Base-by-base conservation (phyloP, 2,797 vertebrate species). In the Liasis olivaceus region DNA sequence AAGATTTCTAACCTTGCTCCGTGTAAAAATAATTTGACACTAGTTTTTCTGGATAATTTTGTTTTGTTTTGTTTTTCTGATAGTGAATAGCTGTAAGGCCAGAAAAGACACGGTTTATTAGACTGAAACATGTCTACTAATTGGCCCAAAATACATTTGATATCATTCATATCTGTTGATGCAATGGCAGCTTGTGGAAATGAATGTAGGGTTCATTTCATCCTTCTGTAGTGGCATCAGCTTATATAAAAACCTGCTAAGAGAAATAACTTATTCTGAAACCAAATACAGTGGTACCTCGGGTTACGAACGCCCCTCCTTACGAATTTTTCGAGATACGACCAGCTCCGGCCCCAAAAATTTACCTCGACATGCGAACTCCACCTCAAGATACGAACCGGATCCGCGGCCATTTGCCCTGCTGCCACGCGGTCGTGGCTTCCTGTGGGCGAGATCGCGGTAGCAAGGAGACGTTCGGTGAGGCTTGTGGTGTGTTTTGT, bases 21-120 rank as follows among this genome's bases (percentile, higher is more conserved):
- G 26, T 22, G 28, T 31, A 36, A 86, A 6, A 81, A 62, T 60
- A 22, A 51, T 51, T 81, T 89, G 26, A 26, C 24, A 31, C 36
- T 54, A 91, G 88, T 69, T 69, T 91, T 94, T 58, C 85, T 93
- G 64, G 94, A 93, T 93, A 93, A 24, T 36, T 1, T 31, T 66
- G 28, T 66, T 66, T 69, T 69, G 62, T 62, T 66, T 69, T 69
- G 62, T 62, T 69, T 93, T 95, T 85, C 94, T 94, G 1, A 15
- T 28, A 11, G 88, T 58, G 91, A 95, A 93, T 91, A 91, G 85
- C 54, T 36, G n/a, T 77, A 92, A 62, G 86, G 77, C 85, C 93
- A 28, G 6, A 22, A 85, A 14, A 20, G 56, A 26, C 17, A 31
- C 81, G 66, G 9, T 14, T 26, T 36, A 17, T 90, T 58, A 26